Base-by-base conservation (phyloP, 2,113 vertebrate species). In the Capricornis sumatraensis region DNA sequence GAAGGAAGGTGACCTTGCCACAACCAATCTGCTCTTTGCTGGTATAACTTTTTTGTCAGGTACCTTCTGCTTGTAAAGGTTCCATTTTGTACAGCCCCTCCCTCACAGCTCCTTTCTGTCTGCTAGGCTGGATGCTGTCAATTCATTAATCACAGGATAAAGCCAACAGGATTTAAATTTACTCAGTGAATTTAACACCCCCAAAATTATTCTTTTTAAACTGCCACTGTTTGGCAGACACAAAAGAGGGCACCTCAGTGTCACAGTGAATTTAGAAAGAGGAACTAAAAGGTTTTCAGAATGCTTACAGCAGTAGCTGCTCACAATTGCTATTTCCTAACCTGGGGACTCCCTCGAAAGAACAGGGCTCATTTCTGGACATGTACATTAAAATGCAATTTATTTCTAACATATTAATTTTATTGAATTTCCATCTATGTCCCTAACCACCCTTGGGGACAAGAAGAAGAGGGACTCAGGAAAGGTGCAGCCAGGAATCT, bases 321-420 rank as follows among this genome's bases (percentile, higher is more conserved):
- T 83, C 7, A 23, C 15, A 30, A 17, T 30, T 21, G 25, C 47
- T 8, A 28, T 9, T 13, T 16, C 45, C 30, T 14, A 4, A 16
- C 50, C 19, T 16, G 64, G 57, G 0, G 12, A 21, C 60, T 9
- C 25, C 33, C 78, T 21, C 0, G 14, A 16, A 82, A 23, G 23
- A 7, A 36, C 2, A 11, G 2, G 1, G 6, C n/a, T 57, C 10
- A 0, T 30, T 93, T 74, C 53, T 1, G 7, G 6, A 43, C 0
- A 4, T 0, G 5, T 10, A 27, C 1, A 3, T 1, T 14, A 21
- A 12, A 0, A 17, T 3, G 7, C 25, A 16, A 43, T 12, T 5
- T 47, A 40, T 28, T 27, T 15, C 10, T 1, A 11, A 15, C 43
- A 0, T 16, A 1, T 85, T 15, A 33, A 33, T 16, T 58, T 78